Conservation (phyloP, 2,113 vertebrate genomes). For the Argyrosomus japonicus region DNA sequence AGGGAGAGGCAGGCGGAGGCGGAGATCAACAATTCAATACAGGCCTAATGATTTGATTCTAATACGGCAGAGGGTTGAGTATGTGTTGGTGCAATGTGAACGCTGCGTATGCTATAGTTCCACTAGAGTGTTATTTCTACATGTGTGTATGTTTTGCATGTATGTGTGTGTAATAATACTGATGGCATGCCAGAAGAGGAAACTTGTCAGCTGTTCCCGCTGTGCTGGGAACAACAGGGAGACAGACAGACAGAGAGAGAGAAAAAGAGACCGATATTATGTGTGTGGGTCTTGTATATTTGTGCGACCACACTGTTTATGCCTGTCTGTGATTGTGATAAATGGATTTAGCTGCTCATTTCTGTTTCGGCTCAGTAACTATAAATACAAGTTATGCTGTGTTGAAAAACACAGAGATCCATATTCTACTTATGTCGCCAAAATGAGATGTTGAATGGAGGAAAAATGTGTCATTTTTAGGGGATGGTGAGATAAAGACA, state of each 20-base stretch:
- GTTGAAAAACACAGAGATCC: neutral
- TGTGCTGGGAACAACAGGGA: conserved; percentile 68
- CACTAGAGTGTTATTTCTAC: neutral
- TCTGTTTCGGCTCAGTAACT: conserved; percentile 44
- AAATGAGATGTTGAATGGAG: conserved; percentile 31
- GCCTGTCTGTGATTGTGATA: conserved; percentile 29
- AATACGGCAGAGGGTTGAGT: neutral
- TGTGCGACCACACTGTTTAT: conserved; percentile 9
- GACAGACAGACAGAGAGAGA: conserved; percentile 56
- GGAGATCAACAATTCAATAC: conserved; percentile 22
- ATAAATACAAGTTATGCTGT: conserved; percentile 28
- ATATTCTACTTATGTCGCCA: conserved; percentile 16
- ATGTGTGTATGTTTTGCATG: conserved; percentile 7
- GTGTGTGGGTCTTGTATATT: conserved; percentile 28
- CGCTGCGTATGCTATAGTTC: neutral
- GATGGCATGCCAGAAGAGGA: conserved; percentile 64
- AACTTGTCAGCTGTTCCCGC: conserved; percentile 74
- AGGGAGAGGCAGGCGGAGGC: neutral
- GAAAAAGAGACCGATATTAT: conserved; percentile 45
- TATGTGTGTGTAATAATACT: conserved; percentile 29
- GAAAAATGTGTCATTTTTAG: conserved; percentile 3
- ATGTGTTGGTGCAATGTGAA: conserved; percentile 9
- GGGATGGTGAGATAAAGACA: neutral
- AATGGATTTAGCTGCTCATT: conserved; percentile 52
- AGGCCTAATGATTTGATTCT: conserved; percentile 20